These are phyloP conservation scores for Labroides dimidiatus DNA, from an alignment of 2,797 vertebrate genomes.

Conservation along the genomic window DNA sequence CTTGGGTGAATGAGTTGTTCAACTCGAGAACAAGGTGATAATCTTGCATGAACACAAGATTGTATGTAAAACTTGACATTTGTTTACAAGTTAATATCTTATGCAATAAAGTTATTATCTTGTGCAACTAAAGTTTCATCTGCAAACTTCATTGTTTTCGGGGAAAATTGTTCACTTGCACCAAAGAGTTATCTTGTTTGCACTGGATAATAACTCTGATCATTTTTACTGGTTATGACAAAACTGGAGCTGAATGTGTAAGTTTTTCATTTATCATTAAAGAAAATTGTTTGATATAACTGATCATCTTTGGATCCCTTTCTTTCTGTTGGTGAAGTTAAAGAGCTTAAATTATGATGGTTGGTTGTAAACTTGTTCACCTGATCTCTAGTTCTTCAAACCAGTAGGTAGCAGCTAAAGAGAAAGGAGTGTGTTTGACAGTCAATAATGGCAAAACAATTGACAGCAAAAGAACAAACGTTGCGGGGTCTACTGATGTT, in stretches of 20 bases:
- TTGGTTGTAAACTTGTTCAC: background rate
- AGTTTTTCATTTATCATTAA: constrained; percentile 8
- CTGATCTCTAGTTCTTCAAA: constrained; percentile 30
- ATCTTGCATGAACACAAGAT: too few relatives aligned
- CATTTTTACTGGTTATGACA: background rate
- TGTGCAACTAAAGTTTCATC: too few relatives aligned
- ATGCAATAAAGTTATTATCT: too few relatives aligned
- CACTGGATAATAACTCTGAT: too few relatives aligned
- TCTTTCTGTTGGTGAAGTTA: constrained; percentile 11
- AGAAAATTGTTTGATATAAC: background rate
- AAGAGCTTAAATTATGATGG: constrained; percentile 35
- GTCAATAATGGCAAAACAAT: constrained; percentile 26
- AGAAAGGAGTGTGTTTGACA: constrained; percentile 3
- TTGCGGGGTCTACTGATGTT: constrained; percentile 27
- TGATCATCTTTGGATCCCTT: background rate
- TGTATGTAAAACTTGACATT: too few relatives aligned
- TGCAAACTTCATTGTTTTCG: too few relatives aligned
- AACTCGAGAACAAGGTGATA: too few relatives aligned
- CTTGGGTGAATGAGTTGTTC: too few relatives aligned
- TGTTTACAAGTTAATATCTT: too few relatives aligned
- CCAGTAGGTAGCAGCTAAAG: constrained; percentile 1
- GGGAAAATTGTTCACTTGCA: too few relatives aligned
- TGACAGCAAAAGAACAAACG: constrained; percentile 19
- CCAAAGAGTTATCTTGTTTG: too few relatives aligned
- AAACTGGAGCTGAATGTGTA: background rate